These are phyloP conservation scores for Microplitis demolitor DNA, from an alignment of 1,140 invertebrate genomes.

Conservation along the genomic window DNA sequence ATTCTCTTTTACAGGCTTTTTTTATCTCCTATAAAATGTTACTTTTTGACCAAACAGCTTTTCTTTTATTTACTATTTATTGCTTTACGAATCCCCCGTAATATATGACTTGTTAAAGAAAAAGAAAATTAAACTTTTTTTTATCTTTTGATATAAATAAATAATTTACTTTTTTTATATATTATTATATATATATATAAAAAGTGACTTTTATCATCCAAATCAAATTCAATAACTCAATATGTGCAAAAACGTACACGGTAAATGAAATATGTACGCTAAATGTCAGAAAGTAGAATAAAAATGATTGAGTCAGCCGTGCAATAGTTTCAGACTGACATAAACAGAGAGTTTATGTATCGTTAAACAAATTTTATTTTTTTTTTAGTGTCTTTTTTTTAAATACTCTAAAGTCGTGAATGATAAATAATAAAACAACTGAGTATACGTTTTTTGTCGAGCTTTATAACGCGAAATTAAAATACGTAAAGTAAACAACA, in stretches of 20 bases:
- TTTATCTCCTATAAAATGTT: slow-evolving; percentile 40
- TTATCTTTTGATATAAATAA: too few relatives aligned
- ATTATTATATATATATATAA: too few relatives aligned
- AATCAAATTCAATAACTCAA: too few relatives aligned
- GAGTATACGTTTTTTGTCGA: background rate
- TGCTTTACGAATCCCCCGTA: background rate
- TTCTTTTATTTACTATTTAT: background rate
- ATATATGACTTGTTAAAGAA: too few relatives aligned
- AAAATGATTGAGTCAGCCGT: background rate
- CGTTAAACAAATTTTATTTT: background rate
- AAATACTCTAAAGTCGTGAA: background rate
- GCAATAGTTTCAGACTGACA: background rate
- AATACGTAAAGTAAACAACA: background rate
- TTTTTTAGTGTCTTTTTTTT: background rate
- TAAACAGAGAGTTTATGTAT: too few relatives aligned
- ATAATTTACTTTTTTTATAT: too few relatives aligned
- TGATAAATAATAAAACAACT: background rate
- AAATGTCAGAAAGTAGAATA: background rate
- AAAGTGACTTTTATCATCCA: too few relatives aligned
- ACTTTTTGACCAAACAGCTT: slow-evolving; percentile 37
- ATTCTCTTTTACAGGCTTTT: slow-evolving; percentile 56
- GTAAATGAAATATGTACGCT: too few relatives aligned
- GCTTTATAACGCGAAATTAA: slow-evolving; percentile 1
- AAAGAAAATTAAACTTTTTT: too few relatives aligned
- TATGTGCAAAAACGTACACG: too few relatives aligned